These are phyloP conservation scores for Misgurnus anguillicaudatus DNA, from an alignment of 2,113 vertebrate genomes.

Conservation along the genomic window DNA sequence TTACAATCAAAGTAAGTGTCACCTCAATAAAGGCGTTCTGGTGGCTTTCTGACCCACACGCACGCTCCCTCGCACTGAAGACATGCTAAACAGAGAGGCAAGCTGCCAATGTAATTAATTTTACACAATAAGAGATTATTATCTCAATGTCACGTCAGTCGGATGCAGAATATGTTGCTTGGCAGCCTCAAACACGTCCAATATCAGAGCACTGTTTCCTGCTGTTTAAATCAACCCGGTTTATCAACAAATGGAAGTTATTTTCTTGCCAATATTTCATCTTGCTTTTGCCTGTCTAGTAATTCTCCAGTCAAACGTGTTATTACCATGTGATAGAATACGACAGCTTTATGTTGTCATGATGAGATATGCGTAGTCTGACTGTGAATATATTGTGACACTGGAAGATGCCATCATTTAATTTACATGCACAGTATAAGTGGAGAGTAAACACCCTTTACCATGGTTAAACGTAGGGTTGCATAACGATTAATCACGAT, in stretches of 20 bases:
- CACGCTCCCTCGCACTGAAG: neutral
- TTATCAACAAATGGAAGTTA: neutral
- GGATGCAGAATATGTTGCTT: constrained; percentile 40
- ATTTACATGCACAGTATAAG: too few species aligned
- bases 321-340: neutral
- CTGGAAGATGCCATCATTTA: neutral
- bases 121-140: constrained; percentile 63
- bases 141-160: constrained; percentile 61
- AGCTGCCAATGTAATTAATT: constrained; percentile 61
- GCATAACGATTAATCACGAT: too few species aligned
- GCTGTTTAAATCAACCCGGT: neutral
- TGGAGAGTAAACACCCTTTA: too few species aligned
- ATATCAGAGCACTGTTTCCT: neutral
- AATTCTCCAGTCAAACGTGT: neutral
- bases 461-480: too few species aligned
- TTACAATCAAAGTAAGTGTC: constrained; percentile 6
- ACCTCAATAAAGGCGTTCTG: neutral
- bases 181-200: constrained; percentile 1
- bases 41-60: neutral
- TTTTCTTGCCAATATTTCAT: constrained; percentile 2
- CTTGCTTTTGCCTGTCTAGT: neutral
- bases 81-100: constrained; percentile 28
- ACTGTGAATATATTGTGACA: neutral
- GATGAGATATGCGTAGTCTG: neutral
- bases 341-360: neutral